Percentiles rank a stretch among this genome's conserved stretches.
Evolutionary conservation across 2,888 invertebrate genomes (phyloP).

Genomic region (Eupithecia abbreviata): DNA sequence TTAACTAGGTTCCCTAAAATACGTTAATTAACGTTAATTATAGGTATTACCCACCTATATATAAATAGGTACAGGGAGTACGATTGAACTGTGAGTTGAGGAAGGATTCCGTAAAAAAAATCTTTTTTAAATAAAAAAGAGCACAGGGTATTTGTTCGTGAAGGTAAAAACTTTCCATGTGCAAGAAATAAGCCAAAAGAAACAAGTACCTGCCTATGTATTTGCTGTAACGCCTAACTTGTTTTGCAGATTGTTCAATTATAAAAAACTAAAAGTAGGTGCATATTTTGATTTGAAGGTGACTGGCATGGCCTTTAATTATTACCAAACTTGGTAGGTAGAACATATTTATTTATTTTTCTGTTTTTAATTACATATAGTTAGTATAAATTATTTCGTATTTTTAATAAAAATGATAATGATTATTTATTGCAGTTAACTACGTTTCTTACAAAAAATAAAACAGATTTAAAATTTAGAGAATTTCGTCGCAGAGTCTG

Average conservation of each 20-base stretch:
- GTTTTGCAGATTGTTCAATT: slow-evolving; percentile 48
- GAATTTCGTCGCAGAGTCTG: slow-evolving; percentile 77
- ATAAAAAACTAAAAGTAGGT: slow-evolving; percentile 48
- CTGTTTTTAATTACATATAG: neutral
- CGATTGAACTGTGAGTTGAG: neutral
- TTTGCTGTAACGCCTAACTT: slow-evolving; percentile 42
- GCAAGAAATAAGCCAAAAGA: neutral
- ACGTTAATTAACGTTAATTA: too few species aligned
- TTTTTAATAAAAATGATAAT: neutral
- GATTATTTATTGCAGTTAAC: neutral
- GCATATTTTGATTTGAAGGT: slow-evolving; percentile 50
- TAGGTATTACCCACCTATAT: too few species aligned
- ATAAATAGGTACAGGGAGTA: neutral
- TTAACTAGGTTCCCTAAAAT: neutral
- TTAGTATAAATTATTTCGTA: neutral
- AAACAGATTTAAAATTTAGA: slow-evolving; percentile 78
- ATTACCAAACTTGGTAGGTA: slow-evolving; percentile 30
- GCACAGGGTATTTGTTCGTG: neutral
- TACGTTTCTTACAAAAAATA: slow-evolving; percentile 55
- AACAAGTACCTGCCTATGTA: neutral
- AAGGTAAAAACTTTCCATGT: neutral
- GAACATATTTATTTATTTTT: slow-evolving; percentile 32
- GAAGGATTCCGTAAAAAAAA: neutral
- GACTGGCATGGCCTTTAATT: slow-evolving; percentile 44
- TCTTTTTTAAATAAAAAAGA: neutral